Evolutionary conservation across 1,140 invertebrate species (phyloP), one percentile per base, ranked within the genome.

Genomic region (Ceratosolen solmsi): DNA sequence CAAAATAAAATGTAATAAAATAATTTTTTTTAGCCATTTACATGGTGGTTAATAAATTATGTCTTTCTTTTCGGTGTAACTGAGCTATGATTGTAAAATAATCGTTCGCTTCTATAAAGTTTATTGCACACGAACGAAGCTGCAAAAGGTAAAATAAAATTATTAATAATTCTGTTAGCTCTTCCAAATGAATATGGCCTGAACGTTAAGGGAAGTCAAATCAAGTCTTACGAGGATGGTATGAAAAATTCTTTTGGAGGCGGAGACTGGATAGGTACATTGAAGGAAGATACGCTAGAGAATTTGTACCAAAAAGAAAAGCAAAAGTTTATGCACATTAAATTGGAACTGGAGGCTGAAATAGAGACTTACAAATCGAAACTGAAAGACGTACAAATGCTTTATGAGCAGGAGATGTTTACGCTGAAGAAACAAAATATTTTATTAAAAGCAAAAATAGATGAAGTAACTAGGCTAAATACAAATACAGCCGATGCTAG

Each of bases 321-420:
- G 33, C 89, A 90, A 30, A 90, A 89, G 58, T 90, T 89, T 63
- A 38, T 83, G 2, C 74, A 91, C 3, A 70, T 91, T 20, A 91
- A 90, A 25, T 85, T 89, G 33, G 89, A 91, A 68, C 78, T 92
- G 1, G 89, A 92, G 33, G 82, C 89, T 0, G 90, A 91, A 80
- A 87, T 85, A 9, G 88, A 89, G 49, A 78, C 86, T 11, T 91
- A 91, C 75, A 92, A 90, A 38, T 85, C 80, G 8, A 89, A 90
- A 80, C 90, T 92, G 9, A 88, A 90, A 72, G 87, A 85, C 11
- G 89, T 90, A 86, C 85, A 89, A 41, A 77, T 86, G 13, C 86
- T 88, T 0, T 90, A 91, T n/a, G 91, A 92, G 60, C 87, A 90
- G 73, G 90, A 92, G 80, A 58, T 91, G 11, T 91, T 91, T 79